A percentile compares a stretch with the other conserved stretches of the same genome.
Conservation (phyloP, 2,888 invertebrate species). For the Pharmacophagus antenor region DNA sequence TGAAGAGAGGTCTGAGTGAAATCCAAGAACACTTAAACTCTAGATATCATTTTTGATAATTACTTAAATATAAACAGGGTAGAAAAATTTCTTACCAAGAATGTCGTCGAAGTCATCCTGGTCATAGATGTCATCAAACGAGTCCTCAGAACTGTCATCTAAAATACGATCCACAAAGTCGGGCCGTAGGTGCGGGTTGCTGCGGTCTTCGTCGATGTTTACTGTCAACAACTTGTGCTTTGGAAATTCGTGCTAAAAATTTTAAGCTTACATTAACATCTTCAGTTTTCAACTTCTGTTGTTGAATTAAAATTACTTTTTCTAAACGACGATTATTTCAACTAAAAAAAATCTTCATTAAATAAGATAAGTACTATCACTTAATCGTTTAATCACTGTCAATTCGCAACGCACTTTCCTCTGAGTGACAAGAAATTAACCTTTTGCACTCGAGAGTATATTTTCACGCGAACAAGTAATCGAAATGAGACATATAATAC, state of each 20-base stretch:
- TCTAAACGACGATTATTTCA: background rate
- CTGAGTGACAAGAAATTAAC: too few species aligned
- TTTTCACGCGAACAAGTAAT: too few species aligned
- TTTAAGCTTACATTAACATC: background rate
- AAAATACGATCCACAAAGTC: slow-evolving; percentile 61
- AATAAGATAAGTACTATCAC: too few species aligned
- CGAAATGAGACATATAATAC: too few species aligned
- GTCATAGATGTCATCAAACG: slow-evolving; percentile 59
- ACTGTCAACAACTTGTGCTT: slow-evolving; percentile 52
- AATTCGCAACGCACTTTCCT: too few species aligned
- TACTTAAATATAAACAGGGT: too few species aligned
- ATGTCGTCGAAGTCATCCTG: slow-evolving; percentile 57
- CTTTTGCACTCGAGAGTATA: too few species aligned
- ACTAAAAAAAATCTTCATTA: background rate
- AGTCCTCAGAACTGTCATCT: slow-evolving; percentile 61
- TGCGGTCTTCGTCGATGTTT: slow-evolving; percentile 55
- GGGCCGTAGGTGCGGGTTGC: slow-evolving; percentile 62
- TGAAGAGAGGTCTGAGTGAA: too few species aligned
- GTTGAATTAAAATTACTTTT: background rate
- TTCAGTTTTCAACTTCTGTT: too few species aligned
- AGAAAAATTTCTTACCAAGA: slow-evolving; percentile 41
- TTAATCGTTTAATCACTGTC: too few species aligned
- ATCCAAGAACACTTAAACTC: too few species aligned
- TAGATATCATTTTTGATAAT: background rate
- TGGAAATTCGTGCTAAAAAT: slow-evolving; percentile 39